Conservation (phyloP, 37 sponge, comb jelly and placozoan genomes). For the Aplysina aerophoba region DNA sequence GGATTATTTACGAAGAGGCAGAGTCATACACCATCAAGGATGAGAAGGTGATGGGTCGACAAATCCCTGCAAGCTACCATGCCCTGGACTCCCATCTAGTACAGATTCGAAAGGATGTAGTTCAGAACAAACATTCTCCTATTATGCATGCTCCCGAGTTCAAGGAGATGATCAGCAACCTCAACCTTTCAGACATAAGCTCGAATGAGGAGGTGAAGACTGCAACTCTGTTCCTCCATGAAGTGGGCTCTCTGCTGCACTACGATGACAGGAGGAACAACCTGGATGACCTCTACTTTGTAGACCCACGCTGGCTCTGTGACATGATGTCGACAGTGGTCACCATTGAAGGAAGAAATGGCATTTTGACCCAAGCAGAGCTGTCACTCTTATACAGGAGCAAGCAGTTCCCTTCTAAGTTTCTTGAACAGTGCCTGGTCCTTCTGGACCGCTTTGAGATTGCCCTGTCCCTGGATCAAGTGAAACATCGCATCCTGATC, state of each 20-base stretch:
- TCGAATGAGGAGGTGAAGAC: slow-evolving; percentile 64
- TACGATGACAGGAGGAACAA: slow-evolving; percentile 69
- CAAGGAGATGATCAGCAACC: slow-evolving; percentile 46
- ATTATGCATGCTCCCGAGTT: slow-evolving; percentile 67
- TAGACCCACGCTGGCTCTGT: slow-evolving; percentile 82
- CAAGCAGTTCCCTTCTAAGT: slow-evolving; percentile 61
- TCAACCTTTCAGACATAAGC: slow-evolving; percentile 52
- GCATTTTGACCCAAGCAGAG: slow-evolving; percentile 49
- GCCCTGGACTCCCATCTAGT: slow-evolving; percentile 50
- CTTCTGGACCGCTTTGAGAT: slow-evolving; percentile 80
- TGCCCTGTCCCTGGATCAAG: slow-evolving; percentile 70
- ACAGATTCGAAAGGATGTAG: slow-evolving; percentile 33
- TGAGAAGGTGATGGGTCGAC: slow-evolving; percentile 59
- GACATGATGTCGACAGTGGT: slow-evolving; percentile 82
- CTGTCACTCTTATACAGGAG: slow-evolving; percentile 53
- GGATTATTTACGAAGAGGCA: too few species aligned
- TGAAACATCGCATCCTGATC: slow-evolving; percentile 47
- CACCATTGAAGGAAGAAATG: slow-evolving; percentile 70
- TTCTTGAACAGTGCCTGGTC: slow-evolving; percentile 64
- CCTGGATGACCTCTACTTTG: slow-evolving; percentile 70
- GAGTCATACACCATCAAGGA: not conserved
- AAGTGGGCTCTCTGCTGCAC: slow-evolving; percentile 77
- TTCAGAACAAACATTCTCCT: slow-evolving; percentile 30
- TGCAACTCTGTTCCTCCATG: slow-evolving; percentile 68
- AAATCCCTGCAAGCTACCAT: slow-evolving; percentile 69